A percentile compares a stretch with the other conserved stretches of the same genome.
phyloP scores from a whole-genome alignment of 2,113 vertebrate species.

The Elachura formosa region DNA sequence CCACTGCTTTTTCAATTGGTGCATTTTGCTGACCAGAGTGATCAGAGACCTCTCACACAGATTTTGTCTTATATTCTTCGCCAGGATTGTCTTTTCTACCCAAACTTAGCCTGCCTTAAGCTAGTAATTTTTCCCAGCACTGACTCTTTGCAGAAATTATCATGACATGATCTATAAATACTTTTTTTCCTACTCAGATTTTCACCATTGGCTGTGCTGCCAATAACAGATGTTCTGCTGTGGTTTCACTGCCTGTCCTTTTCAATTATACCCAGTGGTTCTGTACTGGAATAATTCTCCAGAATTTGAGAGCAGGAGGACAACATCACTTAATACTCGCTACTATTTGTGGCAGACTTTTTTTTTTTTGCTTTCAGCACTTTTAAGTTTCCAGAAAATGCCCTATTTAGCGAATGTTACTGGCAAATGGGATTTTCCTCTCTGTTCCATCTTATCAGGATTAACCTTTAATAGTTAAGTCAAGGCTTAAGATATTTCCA shows the following conservation, averaged over 20 bases:
- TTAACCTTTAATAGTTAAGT: background rate
- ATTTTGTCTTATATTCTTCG: background rate
- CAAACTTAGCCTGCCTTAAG: background rate
- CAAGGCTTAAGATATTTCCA: background rate
- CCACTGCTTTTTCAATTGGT: background rate
- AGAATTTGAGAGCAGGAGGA: background rate
- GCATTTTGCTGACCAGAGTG: background rate
- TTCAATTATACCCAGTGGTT: background rate
- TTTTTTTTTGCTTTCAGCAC: background rate
- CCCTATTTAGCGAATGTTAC: background rate
- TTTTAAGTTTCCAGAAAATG: background rate
- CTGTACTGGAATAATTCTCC: background rate
- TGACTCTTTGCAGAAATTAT: background rate
- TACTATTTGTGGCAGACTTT: background rate
- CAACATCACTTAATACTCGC: background rate
- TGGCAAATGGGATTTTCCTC: background rate
- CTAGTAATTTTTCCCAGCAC: background rate
- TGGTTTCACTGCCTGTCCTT: background rate
- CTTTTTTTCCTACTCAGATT: conserved; percentile 28
- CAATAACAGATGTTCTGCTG: background rate
- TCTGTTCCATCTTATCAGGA: background rate
- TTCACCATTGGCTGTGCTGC: background rate
- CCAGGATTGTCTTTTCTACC: background rate
- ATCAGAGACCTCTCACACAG: background rate
- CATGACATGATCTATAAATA: background rate